Evolutionary conservation across 2,113 vertebrate genomes (phyloP).

Genomic region (Meles meles): DNA sequence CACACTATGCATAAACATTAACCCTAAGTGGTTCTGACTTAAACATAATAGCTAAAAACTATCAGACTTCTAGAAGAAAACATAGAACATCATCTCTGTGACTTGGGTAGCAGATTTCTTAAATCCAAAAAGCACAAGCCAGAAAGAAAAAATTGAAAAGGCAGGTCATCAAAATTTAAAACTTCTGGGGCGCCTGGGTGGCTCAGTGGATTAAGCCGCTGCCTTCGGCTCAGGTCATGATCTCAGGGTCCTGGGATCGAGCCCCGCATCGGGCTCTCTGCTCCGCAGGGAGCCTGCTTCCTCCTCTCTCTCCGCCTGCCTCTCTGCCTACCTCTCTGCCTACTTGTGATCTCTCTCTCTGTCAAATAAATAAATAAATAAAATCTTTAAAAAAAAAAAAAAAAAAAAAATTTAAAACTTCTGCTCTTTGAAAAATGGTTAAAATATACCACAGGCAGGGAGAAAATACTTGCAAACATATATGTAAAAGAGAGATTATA

Average conservation of each 20-base stretch:
- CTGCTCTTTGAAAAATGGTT: neutral
- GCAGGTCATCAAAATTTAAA: neutral
- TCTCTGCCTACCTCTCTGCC: no score
- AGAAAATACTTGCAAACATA: conserved; percentile 24
- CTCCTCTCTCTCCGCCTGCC: no score
- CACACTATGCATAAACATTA: neutral
- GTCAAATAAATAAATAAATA: no score
- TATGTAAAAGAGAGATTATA: neutral
- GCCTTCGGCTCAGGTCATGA: no score
- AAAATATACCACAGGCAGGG: neutral
- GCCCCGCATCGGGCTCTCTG: no score
- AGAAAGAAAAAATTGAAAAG: neutral
- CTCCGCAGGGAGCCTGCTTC: no score
- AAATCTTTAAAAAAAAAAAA: no score
- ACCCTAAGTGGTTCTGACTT: neutral
- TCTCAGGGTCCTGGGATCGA: no score
- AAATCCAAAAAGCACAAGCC: neutral
- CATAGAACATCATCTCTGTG: neutral
- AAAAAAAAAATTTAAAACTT: conserved; percentile 10
- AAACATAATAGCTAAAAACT: neutral
- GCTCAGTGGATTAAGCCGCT: no score
- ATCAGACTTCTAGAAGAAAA: neutral
- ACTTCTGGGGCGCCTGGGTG: no score
- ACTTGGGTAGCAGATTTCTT: neutral
- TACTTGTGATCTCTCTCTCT: no score